phyloP scores from a whole-genome alignment of 2,888 invertebrate species.

The Diloba caeruleocephala region DNA sequence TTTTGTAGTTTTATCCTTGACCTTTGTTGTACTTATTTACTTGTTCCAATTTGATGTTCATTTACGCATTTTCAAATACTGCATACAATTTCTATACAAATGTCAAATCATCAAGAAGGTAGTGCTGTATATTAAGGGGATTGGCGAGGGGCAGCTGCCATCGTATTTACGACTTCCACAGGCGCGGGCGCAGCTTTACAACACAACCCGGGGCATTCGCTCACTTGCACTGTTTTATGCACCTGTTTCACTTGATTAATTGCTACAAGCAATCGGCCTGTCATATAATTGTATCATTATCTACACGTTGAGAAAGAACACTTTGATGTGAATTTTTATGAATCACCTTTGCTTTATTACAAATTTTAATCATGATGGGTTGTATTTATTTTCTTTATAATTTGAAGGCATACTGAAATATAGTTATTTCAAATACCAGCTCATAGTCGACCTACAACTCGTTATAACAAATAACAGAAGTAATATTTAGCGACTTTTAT shows the following conservation, averaged over 20 bases:
- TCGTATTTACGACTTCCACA: slow-evolving; percentile 81
- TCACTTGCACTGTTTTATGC: slow-evolving; percentile 69
- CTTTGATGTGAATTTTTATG: slow-evolving; percentile 39
- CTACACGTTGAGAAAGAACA: slow-evolving; percentile 53
- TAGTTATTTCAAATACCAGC: slow-evolving; percentile 7
- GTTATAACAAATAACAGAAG: slow-evolving; percentile 15
- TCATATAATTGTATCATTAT: slow-evolving; percentile 76
- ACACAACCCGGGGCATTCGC: slow-evolving; percentile 63
- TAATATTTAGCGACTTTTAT: slow-evolving; percentile 10
- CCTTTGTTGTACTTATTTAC: slow-evolving; percentile 20
- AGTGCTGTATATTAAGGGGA: slow-evolving; percentile 56
- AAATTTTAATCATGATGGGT: slow-evolving; percentile 34
- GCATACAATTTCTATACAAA: slow-evolving; percentile 65
- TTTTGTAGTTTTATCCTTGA: slow-evolving; percentile 13
- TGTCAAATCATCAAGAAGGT: slow-evolving; percentile 72
- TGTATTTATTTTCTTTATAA: slow-evolving; percentile 24
- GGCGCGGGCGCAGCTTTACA: slow-evolving; percentile 76
- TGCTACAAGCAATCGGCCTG: slow-evolving; percentile 71
- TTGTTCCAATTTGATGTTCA: slow-evolving; percentile 41
- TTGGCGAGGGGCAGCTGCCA: slow-evolving; percentile 74
- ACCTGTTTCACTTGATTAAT: slow-evolving; percentile 86
- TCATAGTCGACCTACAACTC: slow-evolving; percentile 18
- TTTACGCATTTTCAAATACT: slow-evolving; percentile 53
- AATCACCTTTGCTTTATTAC: slow-evolving; percentile 22
- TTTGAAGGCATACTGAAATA: slow-evolving; percentile 23